Evolutionary conservation across 2,113 vertebrate species (phyloP).

Genomic region (Callospermophilus lateralis): DNA sequence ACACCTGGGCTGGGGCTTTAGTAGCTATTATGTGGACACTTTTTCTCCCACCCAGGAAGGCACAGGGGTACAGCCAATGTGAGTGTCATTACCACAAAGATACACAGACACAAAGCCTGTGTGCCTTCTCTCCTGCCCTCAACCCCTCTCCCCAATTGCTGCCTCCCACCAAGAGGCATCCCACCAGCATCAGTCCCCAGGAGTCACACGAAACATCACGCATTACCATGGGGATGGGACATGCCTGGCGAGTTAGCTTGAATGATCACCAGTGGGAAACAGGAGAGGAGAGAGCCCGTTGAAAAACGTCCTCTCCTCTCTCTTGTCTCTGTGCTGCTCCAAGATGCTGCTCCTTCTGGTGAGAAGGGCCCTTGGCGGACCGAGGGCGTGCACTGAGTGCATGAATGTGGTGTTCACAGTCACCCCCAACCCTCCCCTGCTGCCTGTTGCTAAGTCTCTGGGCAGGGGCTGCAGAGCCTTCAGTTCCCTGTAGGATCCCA

Average conservation of each 20-base stretch:
- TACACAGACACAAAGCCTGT: neutral
- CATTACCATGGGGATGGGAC: rapidly evolving
- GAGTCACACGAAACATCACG: neutral
- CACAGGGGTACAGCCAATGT: neutral
- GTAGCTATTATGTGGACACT: neutral
- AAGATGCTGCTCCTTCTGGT: neutral
- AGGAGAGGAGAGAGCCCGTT: neutral
- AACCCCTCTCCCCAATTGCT: neutral
- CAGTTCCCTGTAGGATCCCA: neutral
- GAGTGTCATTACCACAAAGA: no score
- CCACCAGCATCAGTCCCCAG: neutral
- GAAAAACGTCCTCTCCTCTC: neutral
- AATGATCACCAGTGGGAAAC: neutral
- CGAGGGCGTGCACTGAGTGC: rapidly evolving
- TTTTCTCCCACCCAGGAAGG: neutral
- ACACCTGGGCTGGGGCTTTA: neutral
- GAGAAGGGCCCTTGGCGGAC: neutral
- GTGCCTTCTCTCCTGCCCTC: neutral
- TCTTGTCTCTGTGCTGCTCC: neutral
- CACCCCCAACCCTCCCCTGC: neutral
- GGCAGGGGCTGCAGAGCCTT: neutral
- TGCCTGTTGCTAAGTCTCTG: neutral
- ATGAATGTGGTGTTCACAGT: no score
- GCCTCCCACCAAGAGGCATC: no score
- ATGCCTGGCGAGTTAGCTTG: neutral